Percentiles rank a stretch among this genome's conserved stretches.
phyloP scores from a whole-genome alignment of 2,113 vertebrate genomes.

The Spea multiplicata region DNA sequence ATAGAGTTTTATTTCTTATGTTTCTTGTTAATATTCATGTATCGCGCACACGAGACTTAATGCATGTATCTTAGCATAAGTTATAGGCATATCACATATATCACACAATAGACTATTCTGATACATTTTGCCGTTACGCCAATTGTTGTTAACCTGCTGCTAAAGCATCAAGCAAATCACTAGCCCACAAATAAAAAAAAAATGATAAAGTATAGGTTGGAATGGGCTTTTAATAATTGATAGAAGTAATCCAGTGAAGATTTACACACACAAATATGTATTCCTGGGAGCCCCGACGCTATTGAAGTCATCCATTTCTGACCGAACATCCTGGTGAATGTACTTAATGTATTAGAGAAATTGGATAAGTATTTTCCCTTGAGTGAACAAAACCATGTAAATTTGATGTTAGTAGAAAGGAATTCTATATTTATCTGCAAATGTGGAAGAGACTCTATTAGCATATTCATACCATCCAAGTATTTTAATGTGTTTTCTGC shows the following conservation, averaged over 20 bases:
- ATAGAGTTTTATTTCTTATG: too few relatives aligned
- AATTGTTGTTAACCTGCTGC: background rate
- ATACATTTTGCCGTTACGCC: background rate
- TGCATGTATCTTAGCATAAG: background rate
- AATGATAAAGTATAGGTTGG: background rate
- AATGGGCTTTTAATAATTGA: background rate
- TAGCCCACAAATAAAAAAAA: background rate
- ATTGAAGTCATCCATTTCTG: background rate
- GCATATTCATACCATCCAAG: too few relatives aligned
- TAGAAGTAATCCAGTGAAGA: background rate
- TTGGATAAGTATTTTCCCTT: background rate
- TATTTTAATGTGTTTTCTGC: too few relatives aligned
- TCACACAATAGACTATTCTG: background rate
- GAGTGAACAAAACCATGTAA: background rate
- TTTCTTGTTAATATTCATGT: too few relatives aligned
- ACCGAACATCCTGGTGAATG: background rate
- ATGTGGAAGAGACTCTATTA: background rate
- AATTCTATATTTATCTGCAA: background rate
- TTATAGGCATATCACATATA: background rate
- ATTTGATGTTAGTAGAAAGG: too few relatives aligned
- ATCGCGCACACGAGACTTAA: background rate
- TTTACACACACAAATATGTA: background rate
- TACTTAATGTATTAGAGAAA: background rate
- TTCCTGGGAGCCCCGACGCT: background rate
- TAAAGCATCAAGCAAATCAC: background rate